phyloP scores from a whole-genome alignment of 1,140 invertebrate genomes.

The Neodiprion lecontei region DNA sequence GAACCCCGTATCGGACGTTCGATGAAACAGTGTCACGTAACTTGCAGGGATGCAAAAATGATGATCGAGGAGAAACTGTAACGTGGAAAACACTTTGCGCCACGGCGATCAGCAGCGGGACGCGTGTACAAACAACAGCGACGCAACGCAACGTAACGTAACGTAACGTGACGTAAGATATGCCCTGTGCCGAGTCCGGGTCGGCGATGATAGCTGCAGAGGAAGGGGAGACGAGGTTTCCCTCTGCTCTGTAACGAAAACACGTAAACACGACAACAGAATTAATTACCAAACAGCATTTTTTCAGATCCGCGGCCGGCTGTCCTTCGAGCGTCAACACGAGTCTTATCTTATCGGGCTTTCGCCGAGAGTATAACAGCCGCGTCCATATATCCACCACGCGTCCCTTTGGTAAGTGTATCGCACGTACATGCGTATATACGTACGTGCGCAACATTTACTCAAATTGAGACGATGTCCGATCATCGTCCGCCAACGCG shows the following conservation, averaged over 20 bases:
- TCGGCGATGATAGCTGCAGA: not conserved
- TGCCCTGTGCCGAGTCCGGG: not conserved
- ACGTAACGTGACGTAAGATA: not conserved
- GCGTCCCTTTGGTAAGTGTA: too few relatives aligned
- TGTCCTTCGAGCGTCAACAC: not conserved
- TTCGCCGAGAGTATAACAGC: too few relatives aligned
- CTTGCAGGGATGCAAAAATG: too few relatives aligned
- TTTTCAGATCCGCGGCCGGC: not conserved
- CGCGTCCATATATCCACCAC: too few relatives aligned
- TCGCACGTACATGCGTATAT: too few relatives aligned
- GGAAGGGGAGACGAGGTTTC: not conserved
- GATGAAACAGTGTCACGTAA: too few relatives aligned
- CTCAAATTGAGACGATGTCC: too few relatives aligned
- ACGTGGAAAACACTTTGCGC: too few relatives aligned
- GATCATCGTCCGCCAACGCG: too few relatives aligned
- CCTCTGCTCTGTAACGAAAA: not conserved
- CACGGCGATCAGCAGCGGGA: not conserved
- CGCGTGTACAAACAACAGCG: conserved; percentile 5
- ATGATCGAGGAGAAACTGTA: too few relatives aligned
- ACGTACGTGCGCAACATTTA: too few relatives aligned
- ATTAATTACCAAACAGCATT: not conserved
- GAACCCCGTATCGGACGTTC: too few relatives aligned
- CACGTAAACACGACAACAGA: not conserved
- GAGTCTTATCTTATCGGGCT: not conserved
- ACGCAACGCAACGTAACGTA: not conserved